Conservation (phyloP, 2,113 vertebrate genomes). For the Piaya cayana region DNA sequence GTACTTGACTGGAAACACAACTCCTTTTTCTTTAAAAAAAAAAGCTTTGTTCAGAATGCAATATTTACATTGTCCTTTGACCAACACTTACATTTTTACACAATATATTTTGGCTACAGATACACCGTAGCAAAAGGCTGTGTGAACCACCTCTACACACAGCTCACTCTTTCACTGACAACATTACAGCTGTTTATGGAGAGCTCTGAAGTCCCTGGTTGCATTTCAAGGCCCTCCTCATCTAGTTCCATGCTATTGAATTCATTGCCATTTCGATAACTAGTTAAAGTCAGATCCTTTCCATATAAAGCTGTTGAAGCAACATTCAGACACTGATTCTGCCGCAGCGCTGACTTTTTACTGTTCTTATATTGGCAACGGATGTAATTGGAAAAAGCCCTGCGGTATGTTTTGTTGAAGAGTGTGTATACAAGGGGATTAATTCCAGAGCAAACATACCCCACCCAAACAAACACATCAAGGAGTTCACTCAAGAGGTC, state of each 20-base stretch:
- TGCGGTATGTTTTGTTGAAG: constrained; percentile 95
- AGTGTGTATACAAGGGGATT: constrained; percentile 98
- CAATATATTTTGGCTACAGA: constrained; percentile 39
- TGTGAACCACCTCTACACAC: constrained; percentile 79
- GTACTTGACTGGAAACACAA: constrained; percentile 75
- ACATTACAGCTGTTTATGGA: constrained; percentile 85
- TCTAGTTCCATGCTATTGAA: constrained; percentile 74
- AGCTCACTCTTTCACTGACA: constrained; percentile 87
- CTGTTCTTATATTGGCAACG: constrained; percentile 83
- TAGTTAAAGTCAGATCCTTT: constrained; percentile 84
- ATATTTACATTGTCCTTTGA: constrained; percentile 76
- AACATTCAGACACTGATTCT: constrained; percentile 83
- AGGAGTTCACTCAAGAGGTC: constrained; percentile 88
- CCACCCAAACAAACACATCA: constrained; percentile 97
- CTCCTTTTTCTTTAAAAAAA: not conserved
- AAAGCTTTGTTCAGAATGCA: constrained; percentile 68
- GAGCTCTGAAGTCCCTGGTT: constrained; percentile 81
- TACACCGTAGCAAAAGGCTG: not conserved
- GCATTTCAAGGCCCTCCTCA: constrained; percentile 82
- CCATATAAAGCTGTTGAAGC: constrained; percentile 76
- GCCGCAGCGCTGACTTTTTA: constrained; percentile 72
- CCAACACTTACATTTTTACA: constrained; percentile 59
- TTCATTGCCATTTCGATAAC: constrained; percentile 78
- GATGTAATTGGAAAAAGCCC: constrained; percentile 95
- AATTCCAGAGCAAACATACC: constrained; percentile 95